Base-by-base conservation (phyloP, 2,113 vertebrate species). In the Oncorhynchus mykiss region DNA sequence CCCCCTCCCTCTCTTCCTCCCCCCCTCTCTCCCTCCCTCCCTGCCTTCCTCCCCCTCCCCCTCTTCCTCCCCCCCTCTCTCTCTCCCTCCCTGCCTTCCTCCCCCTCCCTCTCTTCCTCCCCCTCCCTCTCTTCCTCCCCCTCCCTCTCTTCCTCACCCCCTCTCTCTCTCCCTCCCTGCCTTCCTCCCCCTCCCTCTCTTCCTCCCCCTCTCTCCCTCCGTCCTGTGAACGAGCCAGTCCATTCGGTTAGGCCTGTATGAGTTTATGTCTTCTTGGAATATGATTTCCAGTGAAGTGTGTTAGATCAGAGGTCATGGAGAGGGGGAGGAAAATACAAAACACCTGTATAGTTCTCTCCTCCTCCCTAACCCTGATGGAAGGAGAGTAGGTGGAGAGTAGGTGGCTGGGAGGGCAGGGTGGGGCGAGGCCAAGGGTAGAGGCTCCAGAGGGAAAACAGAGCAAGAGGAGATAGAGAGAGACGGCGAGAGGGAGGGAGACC, bases 381-480 rank as follows among this genome's bases (percentile, higher is more conserved):
- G 82, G 86, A 84, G 71, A 81, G 34, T 71, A 27, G 68, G 72
- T 73, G 76, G 64, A 76, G 74, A 12, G 78, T 75, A 73, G 70
- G 51, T 29, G 66, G 13, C 24, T 16, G 29, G 25, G 9, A 5
- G 66, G 66, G 29, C 3, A 27, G 66, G 20, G 34, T n/a, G 14
- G 31, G 34, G 1, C 3, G 67, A 69, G 16, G 31, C 18, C 16
- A n/a, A 69, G 67, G 34, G 67, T 34, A 45, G 67, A 20, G 20
- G 67, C 6, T 20, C 8, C 4, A 22, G 67, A 11, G 34, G 20
- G 67, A 69, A 31, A 39, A 20, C 9, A 39, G 67, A 72, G 24
- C 18, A 34, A 49, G 69, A 49, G 48, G 16, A 57, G 45, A n/a
- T 14, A 4, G 67, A 39, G 29, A 13, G 67, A 68, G 67, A 3